These are phyloP conservation scores for Drosophila hamatofila DNA, from an alignment of 2,888 invertebrate species.

Conservation along the genomic window DNA sequence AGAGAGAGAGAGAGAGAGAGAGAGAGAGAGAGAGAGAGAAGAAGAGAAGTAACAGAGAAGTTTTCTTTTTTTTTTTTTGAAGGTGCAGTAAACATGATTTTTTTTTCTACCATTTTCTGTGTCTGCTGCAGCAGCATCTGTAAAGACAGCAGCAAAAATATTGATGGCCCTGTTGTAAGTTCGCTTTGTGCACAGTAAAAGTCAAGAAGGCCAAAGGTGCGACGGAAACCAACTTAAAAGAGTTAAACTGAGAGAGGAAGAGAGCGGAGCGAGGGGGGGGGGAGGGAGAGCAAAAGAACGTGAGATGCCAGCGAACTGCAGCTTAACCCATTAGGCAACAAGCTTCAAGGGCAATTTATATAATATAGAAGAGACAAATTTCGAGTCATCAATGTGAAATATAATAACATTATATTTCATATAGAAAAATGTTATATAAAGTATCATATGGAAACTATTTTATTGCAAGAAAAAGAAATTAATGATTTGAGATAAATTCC, in stretches of 20 bases:
- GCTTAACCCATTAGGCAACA: constrained; percentile 46
- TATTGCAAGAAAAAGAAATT: not conserved
- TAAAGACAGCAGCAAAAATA: constrained; percentile 52
- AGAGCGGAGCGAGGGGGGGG: not conserved
- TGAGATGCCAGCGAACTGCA: constrained; percentile 21
- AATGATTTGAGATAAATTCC: not conserved
- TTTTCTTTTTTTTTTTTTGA: not conserved
- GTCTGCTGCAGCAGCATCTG: constrained; percentile 31
- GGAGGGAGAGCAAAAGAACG: not conserved
- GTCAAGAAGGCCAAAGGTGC: constrained; percentile 60
- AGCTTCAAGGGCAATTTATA: not conserved
- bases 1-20: not conserved
- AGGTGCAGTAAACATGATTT: constrained; percentile 73
- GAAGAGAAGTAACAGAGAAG: not conserved
- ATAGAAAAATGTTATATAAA: not conserved
- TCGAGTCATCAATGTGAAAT: not conserved
- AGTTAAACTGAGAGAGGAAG: not conserved
- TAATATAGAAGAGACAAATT: not conserved
- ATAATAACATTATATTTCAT: not conserved
- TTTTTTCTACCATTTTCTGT: constrained; percentile 14
- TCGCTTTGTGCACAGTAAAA: constrained; percentile 42
- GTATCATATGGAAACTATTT: not conserved
- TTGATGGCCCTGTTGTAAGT: constrained; percentile 73
- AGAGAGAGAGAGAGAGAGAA: not conserved
- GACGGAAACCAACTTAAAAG: constrained; percentile 40